Percentiles rank a stretch among this genome's conserved stretches.
phyloP scores from a whole-genome alignment of 2,797 vertebrate genomes.

The Telmatherina bonti region DNA sequence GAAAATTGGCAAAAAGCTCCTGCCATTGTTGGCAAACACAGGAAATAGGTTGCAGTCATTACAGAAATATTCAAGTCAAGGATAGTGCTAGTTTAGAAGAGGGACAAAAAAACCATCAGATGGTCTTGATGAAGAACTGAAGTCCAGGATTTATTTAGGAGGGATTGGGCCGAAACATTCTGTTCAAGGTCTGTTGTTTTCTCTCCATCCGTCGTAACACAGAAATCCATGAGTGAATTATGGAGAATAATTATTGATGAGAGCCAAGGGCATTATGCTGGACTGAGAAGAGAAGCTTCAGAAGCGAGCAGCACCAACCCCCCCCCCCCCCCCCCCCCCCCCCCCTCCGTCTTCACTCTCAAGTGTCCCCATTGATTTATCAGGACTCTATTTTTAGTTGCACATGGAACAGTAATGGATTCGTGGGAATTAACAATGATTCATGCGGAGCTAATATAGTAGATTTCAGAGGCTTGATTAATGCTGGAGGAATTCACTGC shows the following conservation, averaged over 20 bases:
- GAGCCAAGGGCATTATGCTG: slow-evolving; percentile 56
- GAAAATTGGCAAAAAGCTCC: slow-evolving; percentile 51
- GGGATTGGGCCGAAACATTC: slow-evolving; percentile 23
- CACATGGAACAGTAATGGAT: slow-evolving; percentile 75
- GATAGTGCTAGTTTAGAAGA: slow-evolving; percentile 24
- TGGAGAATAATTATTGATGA: slow-evolving; percentile 72
- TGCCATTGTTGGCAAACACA: slow-evolving; percentile 47
- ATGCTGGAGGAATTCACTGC: slow-evolving; percentile 63
- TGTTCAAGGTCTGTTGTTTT: slow-evolving; percentile 45
- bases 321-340: slow-evolving; percentile 43
- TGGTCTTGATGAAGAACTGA: slow-evolving; percentile 27
- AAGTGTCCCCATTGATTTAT: slow-evolving; percentile 79
- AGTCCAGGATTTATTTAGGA: slow-evolving; percentile 33
- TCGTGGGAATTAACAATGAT: slow-evolving; percentile 79
- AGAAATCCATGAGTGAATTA: slow-evolving; percentile 61
- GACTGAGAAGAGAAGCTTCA: slow-evolving; percentile 59
- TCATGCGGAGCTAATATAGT: slow-evolving; percentile 74
- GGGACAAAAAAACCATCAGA: slow-evolving; percentile 22
- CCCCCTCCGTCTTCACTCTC: slow-evolving; percentile 57
- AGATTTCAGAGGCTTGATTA: slow-evolving; percentile 78
- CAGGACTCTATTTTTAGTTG: slow-evolving; percentile 78
- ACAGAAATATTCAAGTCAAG: slow-evolving; percentile 56
- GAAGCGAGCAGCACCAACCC: slow-evolving; percentile 44
- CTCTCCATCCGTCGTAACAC: slow-evolving; percentile 29
- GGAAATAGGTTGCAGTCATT: slow-evolving; percentile 49